These are phyloP conservation scores for Gymnorhina tibicen DNA, from an alignment of 2,113 vertebrate species.

Conservation along the genomic window DNA sequence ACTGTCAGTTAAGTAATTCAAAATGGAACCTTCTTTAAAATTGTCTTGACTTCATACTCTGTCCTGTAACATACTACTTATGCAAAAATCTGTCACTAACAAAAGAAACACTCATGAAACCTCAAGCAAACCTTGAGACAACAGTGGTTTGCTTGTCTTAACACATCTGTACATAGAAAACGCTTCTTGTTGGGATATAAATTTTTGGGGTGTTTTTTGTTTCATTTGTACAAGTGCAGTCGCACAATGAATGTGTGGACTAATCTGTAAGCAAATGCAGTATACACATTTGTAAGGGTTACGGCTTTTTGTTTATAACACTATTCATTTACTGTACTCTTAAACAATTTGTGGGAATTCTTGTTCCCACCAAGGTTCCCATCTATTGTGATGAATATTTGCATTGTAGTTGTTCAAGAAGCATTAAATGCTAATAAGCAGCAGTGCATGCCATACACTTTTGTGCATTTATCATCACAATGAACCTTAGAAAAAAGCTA, in stretches of 20 bases:
- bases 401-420: conserved; percentile 63
- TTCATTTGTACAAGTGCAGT: neutral
- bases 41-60: neutral
- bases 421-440: conserved; percentile 46
- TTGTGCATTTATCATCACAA: conserved; percentile 33
- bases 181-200: neutral
- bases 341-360: conserved; percentile 59
- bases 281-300: neutral
- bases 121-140: neutral
- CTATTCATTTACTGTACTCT: conserved; percentile 51
- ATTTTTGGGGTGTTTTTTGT: neutral
- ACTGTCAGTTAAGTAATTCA: neutral
- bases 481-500: conserved; percentile 17
- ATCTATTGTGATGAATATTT: conserved; percentile 54
- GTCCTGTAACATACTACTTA: neutral
- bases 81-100: neutral
- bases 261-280: neutral
- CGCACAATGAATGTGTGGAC: neutral
- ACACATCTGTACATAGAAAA: neutral
- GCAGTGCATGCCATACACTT: conserved; percentile 1
- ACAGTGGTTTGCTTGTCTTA: neutral
- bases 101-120: neutral
- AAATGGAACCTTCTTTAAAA: neutral
- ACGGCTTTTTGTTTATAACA: conserved; percentile 20
- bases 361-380: conserved; percentile 46